Evolutionary conservation across 2,888 invertebrate species (phyloP).

Genomic region (Platycheirus albimanus): DNA sequence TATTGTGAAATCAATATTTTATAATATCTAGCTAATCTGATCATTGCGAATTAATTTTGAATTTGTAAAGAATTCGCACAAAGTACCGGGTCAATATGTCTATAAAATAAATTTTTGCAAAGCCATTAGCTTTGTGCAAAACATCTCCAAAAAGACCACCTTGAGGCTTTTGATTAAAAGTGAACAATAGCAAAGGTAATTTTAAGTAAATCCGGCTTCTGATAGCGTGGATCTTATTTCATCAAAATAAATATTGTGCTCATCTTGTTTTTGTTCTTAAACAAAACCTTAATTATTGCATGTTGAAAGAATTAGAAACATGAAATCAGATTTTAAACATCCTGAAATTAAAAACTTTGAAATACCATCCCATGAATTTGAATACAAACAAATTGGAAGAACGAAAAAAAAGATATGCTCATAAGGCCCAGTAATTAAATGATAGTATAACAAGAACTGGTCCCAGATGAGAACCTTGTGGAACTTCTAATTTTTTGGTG

Average conservation of each 20-base stretch:
- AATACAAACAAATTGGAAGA: no score
- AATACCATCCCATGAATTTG: no score
- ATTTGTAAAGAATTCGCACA: constrained; percentile 8
- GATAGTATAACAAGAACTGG: no score
- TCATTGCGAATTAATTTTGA: constrained; percentile 6
- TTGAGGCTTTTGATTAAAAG: not conserved
- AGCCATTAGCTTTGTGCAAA: constrained; percentile 22
- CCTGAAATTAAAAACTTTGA: no score
- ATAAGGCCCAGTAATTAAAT: no score
- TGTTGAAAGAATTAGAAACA: no score
- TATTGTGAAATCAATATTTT: constrained; percentile 23
- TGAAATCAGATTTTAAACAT: no score
- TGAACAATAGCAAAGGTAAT: constrained; percentile 1
- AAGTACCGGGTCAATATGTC: constrained; percentile 16
- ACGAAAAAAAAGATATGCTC: no score
- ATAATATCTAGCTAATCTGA: constrained; percentile 23
- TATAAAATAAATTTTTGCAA: constrained; percentile 14
- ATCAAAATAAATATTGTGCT: not conserved
- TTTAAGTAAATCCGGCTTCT: constrained; percentile 21
- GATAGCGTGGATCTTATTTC: constrained; percentile 6
- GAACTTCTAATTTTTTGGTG: no score
- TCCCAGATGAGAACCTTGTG: no score
- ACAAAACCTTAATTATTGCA: not conserved
- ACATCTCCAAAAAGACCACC: not conserved
- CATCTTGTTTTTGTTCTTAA: not conserved